phyloP scores from a whole-genome alignment of 1,140 invertebrate species.

The Goniozus legneri region DNA sequence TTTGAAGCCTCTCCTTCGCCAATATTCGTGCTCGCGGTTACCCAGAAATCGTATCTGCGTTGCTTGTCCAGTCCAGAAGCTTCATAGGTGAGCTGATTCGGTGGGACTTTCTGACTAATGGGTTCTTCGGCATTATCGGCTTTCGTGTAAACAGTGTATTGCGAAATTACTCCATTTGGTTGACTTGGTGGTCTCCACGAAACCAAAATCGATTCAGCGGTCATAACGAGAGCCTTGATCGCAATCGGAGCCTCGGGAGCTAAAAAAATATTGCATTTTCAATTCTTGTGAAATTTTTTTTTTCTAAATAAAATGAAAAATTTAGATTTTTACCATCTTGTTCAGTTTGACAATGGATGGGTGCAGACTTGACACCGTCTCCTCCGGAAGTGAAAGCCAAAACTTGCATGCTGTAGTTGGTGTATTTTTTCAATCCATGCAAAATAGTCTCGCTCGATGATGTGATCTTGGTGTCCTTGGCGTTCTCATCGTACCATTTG shows the following conservation, averaged over 20 bases:
- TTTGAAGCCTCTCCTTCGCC: slow-evolving; percentile 88
- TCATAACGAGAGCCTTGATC: slow-evolving; percentile 90
- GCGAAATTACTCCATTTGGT: slow-evolving; percentile 88
- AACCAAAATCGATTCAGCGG: slow-evolving; percentile 83
- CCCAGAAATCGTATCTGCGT: slow-evolving; percentile 88
- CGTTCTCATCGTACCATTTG: slow-evolving; percentile 89
- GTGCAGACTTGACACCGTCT: slow-evolving; percentile 87
- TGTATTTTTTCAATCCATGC: slow-evolving; percentile 89
- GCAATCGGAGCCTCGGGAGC: slow-evolving; percentile 89
- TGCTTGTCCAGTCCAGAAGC: slow-evolving; percentile 78
- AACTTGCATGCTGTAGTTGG: slow-evolving; percentile 96
- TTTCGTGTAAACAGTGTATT: slow-evolving; percentile 90
- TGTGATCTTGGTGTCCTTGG: slow-evolving; percentile 86
- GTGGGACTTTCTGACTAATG: slow-evolving; percentile 66
- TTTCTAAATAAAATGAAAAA: background rate
- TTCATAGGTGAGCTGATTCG: slow-evolving; percentile 62
- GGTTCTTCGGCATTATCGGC: slow-evolving; percentile 69
- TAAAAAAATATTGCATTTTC: slow-evolving; percentile 43
- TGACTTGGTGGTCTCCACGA: slow-evolving; percentile 90
- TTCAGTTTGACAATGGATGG: slow-evolving; percentile 92
- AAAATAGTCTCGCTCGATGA: slow-evolving; percentile 89
- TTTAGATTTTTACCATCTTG: slow-evolving; percentile 74
- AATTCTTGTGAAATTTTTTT: slow-evolving; percentile 3
- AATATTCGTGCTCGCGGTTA: slow-evolving; percentile 88
- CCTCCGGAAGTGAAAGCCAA: slow-evolving; percentile 91